These are phyloP conservation scores for Oncorhynchus tshawytscha DNA, from an alignment of 2,113 vertebrate genomes.

Conservation along the genomic window DNA sequence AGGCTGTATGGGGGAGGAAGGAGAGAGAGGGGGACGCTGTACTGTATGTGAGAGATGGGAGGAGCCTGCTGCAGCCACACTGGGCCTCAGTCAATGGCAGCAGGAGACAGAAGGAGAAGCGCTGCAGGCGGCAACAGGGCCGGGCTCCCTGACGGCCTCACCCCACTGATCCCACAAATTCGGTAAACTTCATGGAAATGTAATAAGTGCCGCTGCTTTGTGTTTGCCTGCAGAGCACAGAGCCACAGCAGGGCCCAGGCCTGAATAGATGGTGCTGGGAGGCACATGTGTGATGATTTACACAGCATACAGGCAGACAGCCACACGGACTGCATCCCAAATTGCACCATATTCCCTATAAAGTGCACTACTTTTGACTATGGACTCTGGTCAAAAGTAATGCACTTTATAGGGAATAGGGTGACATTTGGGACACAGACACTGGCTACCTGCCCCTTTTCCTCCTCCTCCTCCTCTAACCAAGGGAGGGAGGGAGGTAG, in stretches of 20 bases:
- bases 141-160: conserved; percentile 63
- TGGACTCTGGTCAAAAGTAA: too few species aligned
- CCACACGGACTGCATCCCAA: not conserved
- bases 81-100: not conserved
- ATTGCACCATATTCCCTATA: too few species aligned
- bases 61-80: conserved; percentile 49
- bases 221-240: conserved; percentile 61
- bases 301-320: conserved; percentile 41
- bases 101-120: conserved; percentile 25
- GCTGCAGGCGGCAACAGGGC: conserved; percentile 60
- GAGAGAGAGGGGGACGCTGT: conserved; percentile 27
- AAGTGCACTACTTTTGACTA: too few species aligned
- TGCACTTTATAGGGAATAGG: too few species aligned
- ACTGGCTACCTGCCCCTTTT: not conserved
- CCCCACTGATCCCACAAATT: conserved; percentile 74
- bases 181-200: conserved; percentile 80
- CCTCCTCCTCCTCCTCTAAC: not conserved
- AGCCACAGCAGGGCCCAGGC: conserved; percentile 23
- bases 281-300: conserved; percentile 73
- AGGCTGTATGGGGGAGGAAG: conserved; percentile 51
- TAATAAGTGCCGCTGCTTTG: conserved; percentile 77
- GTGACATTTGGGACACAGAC: not conserved
- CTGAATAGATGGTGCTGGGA: conserved; percentile 60
- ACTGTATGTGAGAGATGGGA: conserved; percentile 54
- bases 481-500: not conserved